Base-by-base conservation (phyloP, 2,888 invertebrate genomes). In the Atrina japonica region DNA sequence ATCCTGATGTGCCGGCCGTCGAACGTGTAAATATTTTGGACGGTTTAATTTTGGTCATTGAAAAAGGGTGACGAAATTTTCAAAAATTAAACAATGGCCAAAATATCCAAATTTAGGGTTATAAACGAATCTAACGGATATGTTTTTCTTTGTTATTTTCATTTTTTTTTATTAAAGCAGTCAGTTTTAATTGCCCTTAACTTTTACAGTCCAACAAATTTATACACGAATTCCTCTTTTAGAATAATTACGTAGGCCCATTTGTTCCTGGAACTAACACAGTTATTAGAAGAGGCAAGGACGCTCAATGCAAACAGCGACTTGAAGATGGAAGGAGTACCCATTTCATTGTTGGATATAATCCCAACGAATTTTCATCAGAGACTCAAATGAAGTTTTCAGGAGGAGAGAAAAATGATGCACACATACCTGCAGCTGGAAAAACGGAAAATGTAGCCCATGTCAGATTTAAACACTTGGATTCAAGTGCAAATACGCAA, bases 341-440 rank as follows among this genome's bases (percentile, higher is more conserved):
- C 7, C 85, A 86, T 69, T 86, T 85, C 65, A 76, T 75, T 5
- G 77, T 85, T 3, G 86, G 86, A n/a, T 80, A 81, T 63, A 67
- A 61, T 16, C 77, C 75, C 11, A 75, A 66, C n/a, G 81, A 80
- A 64, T 80, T 81, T 65, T 45, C 66, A n/a, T 77, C 85, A 6
- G 80, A 82, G 73, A 78, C 79, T 45, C 71, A 69, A 21, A 75
- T 83, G 53, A 73, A 78, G 52, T 86, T 74, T 70, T 49, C 64
- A 53, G 84, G 85, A 6, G 76, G 70, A 23, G 49, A 66, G n/a
- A 78, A 75, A 50, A 69, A 71, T 30, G 81, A 81, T 64, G 53
- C 64, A n/a, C 71, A 70, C 29, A 59, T 82, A 3, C 76, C 75
- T 5, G 53, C 79, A 0, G 83, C 86, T 45, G 86, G 86, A n/a